Evolutionary conservation across 2,113 vertebrate genomes (phyloP), one percentile per base, ranked within the genome.

Genomic region (Orthonyx spaldingii): DNA sequence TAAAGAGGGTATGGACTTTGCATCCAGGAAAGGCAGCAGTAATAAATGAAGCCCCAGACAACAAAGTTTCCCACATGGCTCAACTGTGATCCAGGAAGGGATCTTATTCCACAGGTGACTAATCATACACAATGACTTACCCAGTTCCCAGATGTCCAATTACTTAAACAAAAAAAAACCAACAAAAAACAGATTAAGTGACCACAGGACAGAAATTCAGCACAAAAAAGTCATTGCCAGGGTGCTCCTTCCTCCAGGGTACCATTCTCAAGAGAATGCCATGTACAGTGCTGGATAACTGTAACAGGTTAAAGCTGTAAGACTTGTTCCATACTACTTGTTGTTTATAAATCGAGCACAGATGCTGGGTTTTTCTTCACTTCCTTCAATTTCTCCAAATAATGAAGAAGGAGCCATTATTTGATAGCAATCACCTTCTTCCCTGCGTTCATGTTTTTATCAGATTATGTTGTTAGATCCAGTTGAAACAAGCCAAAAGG

Each of bases 1-100:
- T 57, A 46, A 86, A 72, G 89, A 81, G 26, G 7, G 26, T 16
- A 53, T 19, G 64, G 77, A 93, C 90, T 96, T 93, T 61, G 87
- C 56, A 53, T 91, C 35, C 72, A 21, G 69, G 68, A 91, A 77
- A 93, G 68, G 68, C 5, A 7, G 63, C 0, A 3, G 50, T 30
- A 60, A 89, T 49, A 92, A 89, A 77, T 10, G 28, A 70, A 95
- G 26, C 28, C 35, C 41, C 74, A 46, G 47, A 65, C 33, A 76
- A 50, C 37, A 84, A 55, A 37, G 41, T n/a, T 81, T 89, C 59
- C 68, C 78, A 26, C 4, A 0, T 3, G 8, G 63, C 46, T 64
- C 79, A 83, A 6, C 53, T 28, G 26, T 33, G 44, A 85, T 42
- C 47, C 79, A 81, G 63, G 75, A 71, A 82, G 16, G 27, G 53